Evolutionary conservation across 2,888 invertebrate genomes (phyloP).

Genomic region (Coenonympha glycerion): DNA sequence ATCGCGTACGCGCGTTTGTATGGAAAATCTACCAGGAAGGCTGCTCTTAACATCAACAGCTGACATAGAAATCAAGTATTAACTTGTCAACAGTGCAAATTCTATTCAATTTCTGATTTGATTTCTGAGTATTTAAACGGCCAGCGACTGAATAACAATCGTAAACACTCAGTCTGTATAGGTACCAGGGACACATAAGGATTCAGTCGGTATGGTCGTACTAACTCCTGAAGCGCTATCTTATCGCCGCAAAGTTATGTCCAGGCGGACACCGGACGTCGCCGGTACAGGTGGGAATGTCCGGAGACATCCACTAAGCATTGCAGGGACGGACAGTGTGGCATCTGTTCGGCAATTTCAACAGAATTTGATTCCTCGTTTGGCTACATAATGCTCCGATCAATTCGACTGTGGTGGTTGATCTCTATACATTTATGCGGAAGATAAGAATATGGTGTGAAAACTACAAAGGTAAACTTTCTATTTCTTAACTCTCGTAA

Average conservation of each 20-base stretch:
- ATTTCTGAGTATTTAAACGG: too few species aligned
- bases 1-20: too few species aligned
- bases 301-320: slow-evolving; percentile 14
- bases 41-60: too few species aligned
- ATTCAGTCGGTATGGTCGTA: too few species aligned
- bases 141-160: too few species aligned
- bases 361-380: not conserved
- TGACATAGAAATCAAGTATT: too few species aligned
- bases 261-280: slow-evolving; percentile 8
- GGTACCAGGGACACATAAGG: too few species aligned
- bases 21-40: too few species aligned
- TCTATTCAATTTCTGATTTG: too few species aligned
- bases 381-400: not conserved
- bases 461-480: not conserved
- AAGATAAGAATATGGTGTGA: not conserved
- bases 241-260: slow-evolving; percentile 9
- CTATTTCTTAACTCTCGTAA: too few species aligned
- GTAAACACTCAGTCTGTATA: too few species aligned
- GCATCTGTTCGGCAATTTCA: not conserved
- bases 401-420: not conserved
- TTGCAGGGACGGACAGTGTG: not conserved
- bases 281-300: slow-evolving; percentile 22
- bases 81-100: too few species aligned
- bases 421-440: not conserved
- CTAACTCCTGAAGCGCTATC: not conserved